Conservation (phyloP, 2,797 vertebrate genomes). For the Sebastes hubbsi region DNA sequence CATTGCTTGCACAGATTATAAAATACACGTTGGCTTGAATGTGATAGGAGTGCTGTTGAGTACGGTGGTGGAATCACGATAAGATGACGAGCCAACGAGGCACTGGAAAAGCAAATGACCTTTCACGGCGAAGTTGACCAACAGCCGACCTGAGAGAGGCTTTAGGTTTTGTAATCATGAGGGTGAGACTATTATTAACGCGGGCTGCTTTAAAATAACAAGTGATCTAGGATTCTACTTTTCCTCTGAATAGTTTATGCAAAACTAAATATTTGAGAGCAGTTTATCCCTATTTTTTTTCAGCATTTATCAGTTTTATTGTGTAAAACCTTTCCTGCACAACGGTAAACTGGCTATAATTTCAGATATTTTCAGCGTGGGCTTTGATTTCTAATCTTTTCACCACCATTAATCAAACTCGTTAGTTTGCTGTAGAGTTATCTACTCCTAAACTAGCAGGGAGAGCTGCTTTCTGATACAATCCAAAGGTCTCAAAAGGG, state of each 20-base stretch:
- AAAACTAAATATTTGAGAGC: slow-evolving; percentile 3
- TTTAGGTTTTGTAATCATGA: neutral
- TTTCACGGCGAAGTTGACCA: slow-evolving; percentile 4
- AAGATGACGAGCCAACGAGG: neutral
- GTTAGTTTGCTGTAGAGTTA: neutral
- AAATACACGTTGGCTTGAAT: slow-evolving; percentile 36
- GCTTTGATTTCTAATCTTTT: neutral
- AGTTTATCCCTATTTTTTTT: neutral
- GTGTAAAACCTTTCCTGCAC: neutral
- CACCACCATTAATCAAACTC: neutral
- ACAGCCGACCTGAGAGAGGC: neutral
- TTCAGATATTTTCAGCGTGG: neutral
- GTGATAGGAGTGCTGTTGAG: slow-evolving; percentile 16
- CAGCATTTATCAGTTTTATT: neutral
- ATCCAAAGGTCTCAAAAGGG: neutral
- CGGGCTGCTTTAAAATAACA: neutral
- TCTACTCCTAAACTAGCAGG: neutral
- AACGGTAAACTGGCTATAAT: neutral
- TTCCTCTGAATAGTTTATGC: slow-evolving; percentile 12
- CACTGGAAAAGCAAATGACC: slow-evolving; percentile 19
- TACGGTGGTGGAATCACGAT: slow-evolving; percentile 21
- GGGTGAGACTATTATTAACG: neutral
- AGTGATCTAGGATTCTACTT: neutral
- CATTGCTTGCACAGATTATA: slow-evolving; percentile 31
- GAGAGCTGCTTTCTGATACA: neutral